These are phyloP conservation scores for Gymnodraco acuticeps DNA, from an alignment of 2,797 vertebrate species.

Conservation along the genomic window DNA sequence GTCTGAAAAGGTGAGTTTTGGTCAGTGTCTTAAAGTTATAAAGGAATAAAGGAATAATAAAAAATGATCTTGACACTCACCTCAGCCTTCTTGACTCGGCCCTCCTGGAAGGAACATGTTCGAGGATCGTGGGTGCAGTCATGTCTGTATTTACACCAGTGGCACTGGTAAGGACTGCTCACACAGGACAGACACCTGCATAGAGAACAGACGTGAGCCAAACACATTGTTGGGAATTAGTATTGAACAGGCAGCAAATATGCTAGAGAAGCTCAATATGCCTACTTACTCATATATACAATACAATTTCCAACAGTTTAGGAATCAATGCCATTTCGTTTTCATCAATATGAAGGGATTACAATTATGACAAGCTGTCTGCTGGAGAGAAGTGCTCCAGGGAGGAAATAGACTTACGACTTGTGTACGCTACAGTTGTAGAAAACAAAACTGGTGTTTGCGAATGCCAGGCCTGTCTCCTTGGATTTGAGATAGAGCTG, in stretches of 20 bases:
- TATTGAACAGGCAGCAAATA: conserved; percentile 15
- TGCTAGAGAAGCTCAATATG: conserved; percentile 23
- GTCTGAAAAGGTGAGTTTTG: too few relatives aligned
- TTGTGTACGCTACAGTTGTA: conserved; percentile 99
- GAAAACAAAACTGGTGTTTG: conserved; percentile 98
- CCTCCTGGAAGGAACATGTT: conserved; percentile 97
- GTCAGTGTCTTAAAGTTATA: too few relatives aligned
- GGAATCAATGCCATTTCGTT: conserved; percentile 6
- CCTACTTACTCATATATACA: conserved; percentile 20
- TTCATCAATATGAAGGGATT: conserved; percentile 11
- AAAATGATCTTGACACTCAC: conserved; percentile 75
- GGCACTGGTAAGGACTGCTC: conserved; percentile 95
- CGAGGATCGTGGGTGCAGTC: conserved; percentile 96
- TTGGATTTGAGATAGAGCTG: conserved; percentile 98
- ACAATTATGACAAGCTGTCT: conserved; percentile 6
- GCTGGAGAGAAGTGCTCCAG: neutral
- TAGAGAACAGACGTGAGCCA: neutral
- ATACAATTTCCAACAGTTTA: conserved; percentile 20
- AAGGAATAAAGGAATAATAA: too few relatives aligned
- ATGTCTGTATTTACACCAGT: conserved; percentile 99
- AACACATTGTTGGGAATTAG: conserved; percentile 1
- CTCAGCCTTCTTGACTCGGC: conserved; percentile 94
- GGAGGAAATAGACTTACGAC: conserved; percentile 86
- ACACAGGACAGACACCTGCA: conserved; percentile 95
- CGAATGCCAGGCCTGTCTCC: conserved; percentile 97